These are phyloP conservation scores for Watsonalla binaria DNA, from an alignment of 2,888 invertebrate genomes.

Conservation along the genomic window DNA sequence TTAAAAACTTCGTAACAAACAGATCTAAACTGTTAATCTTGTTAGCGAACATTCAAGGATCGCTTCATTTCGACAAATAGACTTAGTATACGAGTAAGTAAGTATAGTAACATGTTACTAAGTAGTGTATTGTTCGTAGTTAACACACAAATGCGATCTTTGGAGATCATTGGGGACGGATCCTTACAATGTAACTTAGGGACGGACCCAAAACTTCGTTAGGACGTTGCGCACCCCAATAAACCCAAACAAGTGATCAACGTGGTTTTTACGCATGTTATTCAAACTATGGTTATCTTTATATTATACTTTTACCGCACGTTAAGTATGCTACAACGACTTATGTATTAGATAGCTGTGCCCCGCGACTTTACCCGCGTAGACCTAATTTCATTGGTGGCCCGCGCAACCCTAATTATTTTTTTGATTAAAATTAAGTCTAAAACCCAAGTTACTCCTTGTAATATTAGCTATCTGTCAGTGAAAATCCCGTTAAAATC, in stretches of 20 bases:
- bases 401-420: too few species aligned
- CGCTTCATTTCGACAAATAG: not conserved
- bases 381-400: too few species aligned
- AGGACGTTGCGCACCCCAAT: conserved; percentile 37
- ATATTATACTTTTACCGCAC: too few species aligned
- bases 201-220: conserved; percentile 64
- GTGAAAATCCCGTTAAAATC: too few species aligned
- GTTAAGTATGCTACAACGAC: too few species aligned
- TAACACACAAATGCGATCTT: conserved; percentile 53
- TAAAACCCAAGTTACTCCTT: too few species aligned
- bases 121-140: conserved; percentile 44
- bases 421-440: too few species aligned
- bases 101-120: conserved; percentile 13
- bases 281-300: too few species aligned
- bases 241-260: conserved; percentile 22
- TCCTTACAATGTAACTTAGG: conserved; percentile 66
- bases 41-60: not conserved
- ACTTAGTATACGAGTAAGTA: conserved; percentile 2
- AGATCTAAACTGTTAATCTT: not conserved
- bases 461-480: too few species aligned
- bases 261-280: conserved; percentile 24
- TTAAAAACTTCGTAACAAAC: not conserved
- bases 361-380: too few species aligned
- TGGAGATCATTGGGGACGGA: conserved; percentile 50
- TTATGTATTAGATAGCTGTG: too few species aligned